Conservation (phyloP, 1,140 invertebrate genomes). For the Globodera rostochiensis region DNA sequence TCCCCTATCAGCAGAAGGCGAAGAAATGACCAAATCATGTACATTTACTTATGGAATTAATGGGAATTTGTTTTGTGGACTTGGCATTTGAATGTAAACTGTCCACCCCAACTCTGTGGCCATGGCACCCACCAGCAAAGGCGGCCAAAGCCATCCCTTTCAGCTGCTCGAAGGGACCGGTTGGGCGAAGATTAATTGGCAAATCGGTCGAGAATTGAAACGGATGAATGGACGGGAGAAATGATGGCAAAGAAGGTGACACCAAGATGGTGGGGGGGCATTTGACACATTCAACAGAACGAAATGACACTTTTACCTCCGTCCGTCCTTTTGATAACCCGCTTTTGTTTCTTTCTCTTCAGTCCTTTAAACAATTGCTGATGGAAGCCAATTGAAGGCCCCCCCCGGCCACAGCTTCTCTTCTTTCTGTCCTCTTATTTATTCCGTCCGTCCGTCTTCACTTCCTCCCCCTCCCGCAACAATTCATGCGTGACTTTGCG, state of each 20-base stretch:
- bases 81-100: too few species aligned
- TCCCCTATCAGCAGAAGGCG: neutral
- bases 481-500: neutral
- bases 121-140: too few species aligned
- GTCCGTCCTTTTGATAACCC: neutral
- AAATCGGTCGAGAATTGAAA: neutral
- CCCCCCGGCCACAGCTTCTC: neutral
- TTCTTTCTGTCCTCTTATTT: neutral
- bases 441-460: neutral
- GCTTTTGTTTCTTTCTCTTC: too few species aligned
- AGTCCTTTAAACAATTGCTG: neutral
- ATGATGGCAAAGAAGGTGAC: too few species aligned
- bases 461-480: neutral
- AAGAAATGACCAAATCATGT: neutral
- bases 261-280: neutral
- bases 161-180: neutral
- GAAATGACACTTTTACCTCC: neutral
- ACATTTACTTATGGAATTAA: too few species aligned
- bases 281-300: neutral
- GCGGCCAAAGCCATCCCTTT: too few species aligned
- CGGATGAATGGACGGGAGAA: too few species aligned
- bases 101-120: too few species aligned
- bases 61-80: too few species aligned
- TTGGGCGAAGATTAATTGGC: conserved; percentile 11
- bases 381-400: neutral